These are phyloP conservation scores for Cyphomyrus plagiostoma DNA, from an alignment of 2,113 vertebrate genomes.

Conservation along the genomic window DNA sequence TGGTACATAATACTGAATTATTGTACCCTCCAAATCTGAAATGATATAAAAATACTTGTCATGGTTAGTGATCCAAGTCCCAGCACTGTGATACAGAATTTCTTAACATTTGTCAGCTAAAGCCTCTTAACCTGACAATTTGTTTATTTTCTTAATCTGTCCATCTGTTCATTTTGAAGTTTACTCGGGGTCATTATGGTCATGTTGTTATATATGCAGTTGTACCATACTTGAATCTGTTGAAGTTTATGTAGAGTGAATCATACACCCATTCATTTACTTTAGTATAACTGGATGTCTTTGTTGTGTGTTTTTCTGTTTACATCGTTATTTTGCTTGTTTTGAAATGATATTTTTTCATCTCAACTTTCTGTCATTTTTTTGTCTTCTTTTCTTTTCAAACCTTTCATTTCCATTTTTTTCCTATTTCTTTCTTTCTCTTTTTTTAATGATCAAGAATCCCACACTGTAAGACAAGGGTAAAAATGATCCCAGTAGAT, in stretches of 20 bases:
- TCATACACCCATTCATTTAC: not conserved
- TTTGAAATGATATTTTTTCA: slow-evolving; percentile 33
- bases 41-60: not conserved
- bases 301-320: slow-evolving; percentile 30
- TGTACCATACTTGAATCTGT: not conserved
- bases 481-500: slow-evolving; percentile 77
- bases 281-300: slow-evolving; percentile 8
- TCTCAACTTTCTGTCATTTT: slow-evolving; percentile 40
- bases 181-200: not conserved
- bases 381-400: slow-evolving; percentile 19
- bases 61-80: not conserved
- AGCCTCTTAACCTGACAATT: not conserved
- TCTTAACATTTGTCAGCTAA: not conserved
- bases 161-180: not conserved
- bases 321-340: slow-evolving; percentile 26
- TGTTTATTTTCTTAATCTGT: not conserved
- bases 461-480: slow-evolving; percentile 60
- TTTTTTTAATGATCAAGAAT: slow-evolving; percentile 48
- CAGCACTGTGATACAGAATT: not conserved
- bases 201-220: not conserved
- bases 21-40: not conserved
- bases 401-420: slow-evolving; percentile 45
- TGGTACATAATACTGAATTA: not conserved
- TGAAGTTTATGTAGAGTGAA: not conserved
- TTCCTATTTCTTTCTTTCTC: not conserved